A percentile compares a stretch with the other conserved stretches of the same genome.
phyloP scores from a whole-genome alignment of 2,113 vertebrate genomes.

The Lagenorhynchus albirostris region DNA sequence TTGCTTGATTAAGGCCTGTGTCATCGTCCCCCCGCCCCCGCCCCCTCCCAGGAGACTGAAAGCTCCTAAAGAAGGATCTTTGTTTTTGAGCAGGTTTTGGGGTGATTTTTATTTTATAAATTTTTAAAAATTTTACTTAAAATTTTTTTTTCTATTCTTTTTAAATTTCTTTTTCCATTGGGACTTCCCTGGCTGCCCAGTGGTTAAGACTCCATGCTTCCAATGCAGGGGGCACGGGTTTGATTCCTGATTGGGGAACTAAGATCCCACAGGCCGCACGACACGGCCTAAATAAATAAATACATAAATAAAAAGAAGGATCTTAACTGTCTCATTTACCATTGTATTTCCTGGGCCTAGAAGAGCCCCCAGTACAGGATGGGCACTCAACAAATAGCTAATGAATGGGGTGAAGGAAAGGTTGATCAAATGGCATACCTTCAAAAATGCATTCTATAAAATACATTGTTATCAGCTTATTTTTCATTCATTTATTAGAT shows the following conservation, averaged over 20 bases:
- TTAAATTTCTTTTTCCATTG: neutral
- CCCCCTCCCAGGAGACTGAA: neutral
- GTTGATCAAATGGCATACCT: neutral
- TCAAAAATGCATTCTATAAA: neutral
- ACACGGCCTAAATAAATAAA: neutral
- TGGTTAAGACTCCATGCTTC: neutral
- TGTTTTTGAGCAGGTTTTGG: neutral
- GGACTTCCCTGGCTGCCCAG: neutral
- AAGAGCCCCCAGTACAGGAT: rapidly evolving
- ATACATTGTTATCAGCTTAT: neutral
- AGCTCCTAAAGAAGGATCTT: neutral
- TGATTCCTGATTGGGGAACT: neutral
- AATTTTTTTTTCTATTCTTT: neutral
- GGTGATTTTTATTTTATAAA: neutral
- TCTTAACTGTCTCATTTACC: neutral
- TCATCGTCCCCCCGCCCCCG: too few species aligned
- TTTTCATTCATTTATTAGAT: neutral
- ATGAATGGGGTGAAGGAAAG: neutral
- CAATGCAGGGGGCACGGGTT: neutral
- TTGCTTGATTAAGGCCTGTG: neutral
- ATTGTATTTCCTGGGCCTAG: neutral
- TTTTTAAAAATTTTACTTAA: rapidly evolving
- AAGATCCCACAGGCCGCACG: neutral
- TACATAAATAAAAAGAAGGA: neutral
- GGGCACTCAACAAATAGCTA: neutral